Evolutionary conservation across 2,888 invertebrate genomes (phyloP).

Genomic region (Ormyrus pomaceus): DNA sequence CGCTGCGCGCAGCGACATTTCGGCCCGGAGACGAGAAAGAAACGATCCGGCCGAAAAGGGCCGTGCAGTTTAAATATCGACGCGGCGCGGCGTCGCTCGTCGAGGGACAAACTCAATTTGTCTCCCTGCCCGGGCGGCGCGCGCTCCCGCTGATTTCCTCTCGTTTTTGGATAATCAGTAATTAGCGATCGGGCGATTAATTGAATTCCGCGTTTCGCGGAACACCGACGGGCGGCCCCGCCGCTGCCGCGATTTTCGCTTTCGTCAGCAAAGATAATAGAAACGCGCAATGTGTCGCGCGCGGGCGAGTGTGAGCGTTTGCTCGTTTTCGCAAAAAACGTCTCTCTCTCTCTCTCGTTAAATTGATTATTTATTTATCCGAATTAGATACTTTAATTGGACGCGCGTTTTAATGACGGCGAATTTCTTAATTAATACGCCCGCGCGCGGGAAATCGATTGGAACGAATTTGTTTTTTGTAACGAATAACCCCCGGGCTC

Average conservation of each 20-base stretch:
- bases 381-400: not conserved
- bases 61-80: constrained; percentile 2
- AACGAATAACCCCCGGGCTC: no score
- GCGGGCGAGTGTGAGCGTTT: not conserved
- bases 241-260: constrained; percentile 31
- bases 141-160: constrained; percentile 25
- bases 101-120: constrained; percentile 30
- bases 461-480: no score
- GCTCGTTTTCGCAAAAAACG: constrained; percentile 8
- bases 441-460: no score
- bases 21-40: not conserved
- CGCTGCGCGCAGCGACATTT: not conserved
- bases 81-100: not conserved
- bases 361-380: no score
- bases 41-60: not conserved
- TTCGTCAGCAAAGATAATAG: constrained; percentile 42
- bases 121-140: not conserved
- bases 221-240: not conserved
- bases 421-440: no score
- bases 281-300: not conserved
- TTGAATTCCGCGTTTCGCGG: constrained; percentile 17
- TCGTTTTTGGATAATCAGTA: constrained; percentile 42
- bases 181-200: constrained; percentile 41
- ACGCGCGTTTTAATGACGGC: not conserved
- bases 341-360: no score